Base-by-base conservation (phyloP, 2,888 invertebrate species). In the Campoletis raptor region DNA sequence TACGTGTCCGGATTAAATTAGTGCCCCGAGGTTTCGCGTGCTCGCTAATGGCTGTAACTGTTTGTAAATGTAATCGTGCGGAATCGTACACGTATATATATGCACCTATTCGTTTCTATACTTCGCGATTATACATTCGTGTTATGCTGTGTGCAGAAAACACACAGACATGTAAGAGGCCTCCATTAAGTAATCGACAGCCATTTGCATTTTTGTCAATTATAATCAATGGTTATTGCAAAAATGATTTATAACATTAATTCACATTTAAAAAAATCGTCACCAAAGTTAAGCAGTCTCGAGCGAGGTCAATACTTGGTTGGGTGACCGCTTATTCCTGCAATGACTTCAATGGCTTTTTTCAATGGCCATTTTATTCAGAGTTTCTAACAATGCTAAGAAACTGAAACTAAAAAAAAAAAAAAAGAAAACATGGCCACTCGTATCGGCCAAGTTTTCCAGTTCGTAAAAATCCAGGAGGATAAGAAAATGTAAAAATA, bases 51-150 rank as follows among this genome's bases (percentile, higher is more conserved):
- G 90, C 90, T 89, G 87, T 90, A 90, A 90, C 90, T 90, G 90
- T 90, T 90, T 90, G 90, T 90, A 90, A 90, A 90, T 90, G 90
- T 90, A 90, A 90, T 90, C 89, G 89, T 85, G 89, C 85, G 86
- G 87, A 79, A 83, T 82, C 85, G 86, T 72, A 72, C 79, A 57
- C 61, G 64, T 66, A n/a, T 40, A 72, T 61, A 77, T 30, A 42
- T 69, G 61, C 45, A 74, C 40, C 37, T 72, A 81, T 81, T 18
- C 66, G 36, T 57, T 70, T 85, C 54, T 73, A 61, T 66, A 24
- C 61, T 54, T 30, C 15, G 15, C 82, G 67, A 72, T 78, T 54
- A 37, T 54, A 77, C 76, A 48, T 54, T 37, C 30, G n/a, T 70
- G 36, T 77, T 78, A 37, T 40, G 81, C 80, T 73, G 42, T 69